phyloP scores from a whole-genome alignment of 2,797 vertebrate species.

The Pelobates cultripes region DNA sequence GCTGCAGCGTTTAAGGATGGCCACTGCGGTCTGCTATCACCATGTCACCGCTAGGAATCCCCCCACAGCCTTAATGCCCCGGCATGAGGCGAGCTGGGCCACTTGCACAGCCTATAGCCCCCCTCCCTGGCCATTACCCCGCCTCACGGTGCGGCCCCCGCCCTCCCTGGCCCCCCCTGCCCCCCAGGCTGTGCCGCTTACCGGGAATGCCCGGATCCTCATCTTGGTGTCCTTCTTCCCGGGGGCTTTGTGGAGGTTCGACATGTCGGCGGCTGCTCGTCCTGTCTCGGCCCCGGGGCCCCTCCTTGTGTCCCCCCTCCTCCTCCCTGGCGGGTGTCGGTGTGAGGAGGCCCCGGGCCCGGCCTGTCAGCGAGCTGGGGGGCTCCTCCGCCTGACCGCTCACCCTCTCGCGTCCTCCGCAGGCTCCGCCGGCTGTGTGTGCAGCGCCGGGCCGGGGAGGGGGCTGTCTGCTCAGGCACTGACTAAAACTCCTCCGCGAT shows the following conservation, averaged over 20 bases:
- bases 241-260: conserved; percentile 94
- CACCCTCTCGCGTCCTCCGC: neutral
- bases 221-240: conserved; percentile 98
- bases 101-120: conserved; percentile 12
- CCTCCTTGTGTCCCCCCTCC: conserved; percentile 53
- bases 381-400: conserved; percentile 14
- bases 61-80: too few relatives aligned
- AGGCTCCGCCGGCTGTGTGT: neutral
- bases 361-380: conserved; percentile 31
- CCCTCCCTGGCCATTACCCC: neutral
- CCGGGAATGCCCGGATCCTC: conserved; percentile 98
- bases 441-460: neutral
- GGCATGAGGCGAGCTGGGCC: too few relatives aligned
- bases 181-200: conserved; percentile 71
- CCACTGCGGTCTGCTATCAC: neutral
- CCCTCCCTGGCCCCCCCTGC: conserved; percentile 58
- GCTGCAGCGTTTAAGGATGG: neutral
- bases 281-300: conserved; percentile 67
- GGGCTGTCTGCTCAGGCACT: neutral
- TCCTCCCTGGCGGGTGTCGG: conserved; percentile 36
- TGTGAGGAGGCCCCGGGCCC: conserved; percentile 56
- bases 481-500: conserved; percentile 74
- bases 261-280: conserved; percentile 80
- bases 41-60: neutral
- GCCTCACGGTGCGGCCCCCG: conserved; percentile 11